Evolutionary conservation across 37 sponge, comb jelly and placozoan species (phyloP), one percentile per base, ranked within the genome.

Genomic region (Chondrosia reniformis): DNA sequence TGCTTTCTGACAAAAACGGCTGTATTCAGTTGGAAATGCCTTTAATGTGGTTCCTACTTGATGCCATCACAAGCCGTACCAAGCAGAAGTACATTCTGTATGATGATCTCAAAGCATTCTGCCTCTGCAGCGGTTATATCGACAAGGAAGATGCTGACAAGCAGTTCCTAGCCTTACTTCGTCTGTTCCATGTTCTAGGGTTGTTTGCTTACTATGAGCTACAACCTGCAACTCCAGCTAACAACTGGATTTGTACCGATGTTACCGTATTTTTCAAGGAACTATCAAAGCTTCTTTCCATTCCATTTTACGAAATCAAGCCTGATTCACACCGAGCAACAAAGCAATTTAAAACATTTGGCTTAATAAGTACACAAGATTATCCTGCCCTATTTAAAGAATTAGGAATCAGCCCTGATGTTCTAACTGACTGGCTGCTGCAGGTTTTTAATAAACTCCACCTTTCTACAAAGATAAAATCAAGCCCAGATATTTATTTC

Each of bases 121-220:
- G 72, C 72, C 72, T 3, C n/a, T 43, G 42, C 44, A 41, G 42
- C 21, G 0, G 13, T 22, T 69, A 39, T 25, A 40, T 69, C 42
- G 72, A 69, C 21, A 44, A 40, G 4, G 43, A 69, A 6, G 13
- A 37, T 37, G 72, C 72, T 17, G 72, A 38, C 6, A 39, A 7
- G 8, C 72, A 69, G 36, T 69, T 69, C 41, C 43, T 21, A 17
- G 4, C 22, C 6, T 44, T 69, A 8, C 42, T 69, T 9, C 41
- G 42, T 1, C 10, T 69, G 44, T 24, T 69, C 43, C 39, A 36
- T 7, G 41, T 40, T n/a, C 72, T 69, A 3, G 72, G 72, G 44
- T 69, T 69, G 2, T 69, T 43, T 40, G 42, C 43, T 4, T 40
- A 39, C 72, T 40, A 43, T 40, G 72, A 69, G 2, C 72, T 69